These are phyloP conservation scores for Cetonia aurata DNA, from an alignment of 2,888 invertebrate species.

Conservation along the genomic window DNA sequence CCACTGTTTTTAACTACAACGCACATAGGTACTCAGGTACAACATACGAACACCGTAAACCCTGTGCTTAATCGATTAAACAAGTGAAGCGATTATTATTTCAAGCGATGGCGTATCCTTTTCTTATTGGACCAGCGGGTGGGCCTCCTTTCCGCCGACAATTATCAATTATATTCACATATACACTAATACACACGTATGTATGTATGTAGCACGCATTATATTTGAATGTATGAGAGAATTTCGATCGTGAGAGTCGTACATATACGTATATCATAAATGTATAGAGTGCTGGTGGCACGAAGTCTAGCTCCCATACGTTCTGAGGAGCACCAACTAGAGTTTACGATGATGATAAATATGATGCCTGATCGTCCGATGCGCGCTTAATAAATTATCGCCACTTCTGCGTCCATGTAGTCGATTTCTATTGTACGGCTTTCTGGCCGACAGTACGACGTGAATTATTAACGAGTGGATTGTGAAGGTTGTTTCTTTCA, in stretches of 20 bases:
- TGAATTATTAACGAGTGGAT: slow-evolving; percentile 24
- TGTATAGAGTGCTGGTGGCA: not conserved
- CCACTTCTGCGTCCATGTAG: slow-evolving; percentile 4
- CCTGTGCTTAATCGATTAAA: slow-evolving; percentile 59
- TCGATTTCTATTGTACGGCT: not conserved
- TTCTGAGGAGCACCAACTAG: not conserved
- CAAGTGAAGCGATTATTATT: slow-evolving; percentile 57
- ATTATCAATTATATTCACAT: slow-evolving; percentile 33
- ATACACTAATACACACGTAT: slow-evolving; percentile 1
- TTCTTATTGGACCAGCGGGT: slow-evolving; percentile 51
- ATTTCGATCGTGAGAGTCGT: slow-evolving; percentile 5
- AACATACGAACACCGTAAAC: slow-evolving; percentile 48
- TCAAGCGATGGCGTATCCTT: slow-evolving; percentile 54
- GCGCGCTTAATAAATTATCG: slow-evolving; percentile 35
- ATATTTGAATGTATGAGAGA: slow-evolving; percentile 3
- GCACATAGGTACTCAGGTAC: slow-evolving; percentile 47
- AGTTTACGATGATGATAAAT: slow-evolving; percentile 22
- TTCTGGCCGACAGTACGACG: not conserved
- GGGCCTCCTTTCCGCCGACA: slow-evolving; percentile 51
- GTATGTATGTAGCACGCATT: not conserved
- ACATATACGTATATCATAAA: not conserved
- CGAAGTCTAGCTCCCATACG: not conserved
- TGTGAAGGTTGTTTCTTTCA: slow-evolving; percentile 20
- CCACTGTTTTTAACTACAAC: slow-evolving; percentile 53
- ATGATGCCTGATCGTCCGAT: slow-evolving; percentile 27